phyloP scores from a whole-genome alignment of 1,140 invertebrate genomes.

The Drosophila melanogaster region Release_6_plus_ISO1_MT NT_033779.5:5300501-5301000 shows the following conservation, averaged over 20 bases:
- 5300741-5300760: not conserved
- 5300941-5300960: slow-evolving; percentile 2
- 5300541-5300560: slow-evolving; percentile 41
- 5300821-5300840: too few relatives aligned
- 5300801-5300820: too few relatives aligned
- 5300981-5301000: slow-evolving; percentile 28
- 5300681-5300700: slow-evolving; percentile 56
- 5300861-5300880: too few relatives aligned
- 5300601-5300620: slow-evolving; percentile 80
- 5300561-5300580: slow-evolving; percentile 28
- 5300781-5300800: too few relatives aligned
- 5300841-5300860: too few relatives aligned
- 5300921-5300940: not conserved
- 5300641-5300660: slow-evolving; percentile 45
- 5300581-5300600: slow-evolving; percentile 61
- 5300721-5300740: slow-evolving; percentile 3
- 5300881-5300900: not conserved
- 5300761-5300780: not conserved
- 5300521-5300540: slow-evolving; percentile 46
- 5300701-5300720: slow-evolving; percentile 21
- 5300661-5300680: slow-evolving; percentile 23
- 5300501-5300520: slow-evolving; percentile 15
- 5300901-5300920: not conserved
- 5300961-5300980: slow-evolving; percentile 17
- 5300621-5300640: slow-evolving; percentile 81